Conservation (phyloP, 2,888 invertebrate species). For the Pterobdella sp. region DNA sequence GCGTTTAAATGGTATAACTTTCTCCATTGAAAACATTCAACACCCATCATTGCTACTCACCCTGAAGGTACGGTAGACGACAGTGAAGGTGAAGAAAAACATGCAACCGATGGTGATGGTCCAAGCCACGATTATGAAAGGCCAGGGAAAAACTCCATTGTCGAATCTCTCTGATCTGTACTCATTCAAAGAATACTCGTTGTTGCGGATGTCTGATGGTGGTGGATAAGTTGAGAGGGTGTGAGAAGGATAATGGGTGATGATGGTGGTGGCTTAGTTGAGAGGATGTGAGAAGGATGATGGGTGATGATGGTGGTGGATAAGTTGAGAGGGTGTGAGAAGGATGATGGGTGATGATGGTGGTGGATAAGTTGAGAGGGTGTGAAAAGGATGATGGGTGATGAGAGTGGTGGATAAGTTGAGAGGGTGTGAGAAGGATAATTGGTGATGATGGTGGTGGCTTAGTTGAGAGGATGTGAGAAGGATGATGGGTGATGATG, state of each 20-base stretch:
- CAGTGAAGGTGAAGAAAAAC: slow-evolving; percentile 6
- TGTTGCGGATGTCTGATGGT: slow-evolving; percentile 1
- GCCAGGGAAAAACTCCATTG: slow-evolving; percentile 20
- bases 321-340: neutral
- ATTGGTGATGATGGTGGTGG: neutral
- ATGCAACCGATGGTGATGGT: slow-evolving; percentile 5
- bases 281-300: neutral
- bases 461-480: neutral
- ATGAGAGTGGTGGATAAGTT: neutral
- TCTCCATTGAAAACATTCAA: too few species aligned
- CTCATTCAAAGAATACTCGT: slow-evolving; percentile 17
- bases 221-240: neutral
- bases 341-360: neutral
- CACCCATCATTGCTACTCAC: too few species aligned
- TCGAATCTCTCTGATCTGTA: slow-evolving; percentile 21
- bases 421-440: neutral
- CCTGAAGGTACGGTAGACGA: slow-evolving; percentile 6
- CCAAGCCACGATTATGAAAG: slow-evolving; percentile 17
- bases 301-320: neutral
- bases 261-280: neutral
- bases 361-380: neutral
- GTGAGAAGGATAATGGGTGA: neutral
- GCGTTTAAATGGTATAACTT: too few species aligned
- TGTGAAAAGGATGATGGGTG: neutral
- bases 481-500: neutral